Evolutionary conservation across 2,113 vertebrate genomes (phyloP), one percentile per base, ranked within the genome.

Genomic region (Guaruba guarouba): DNA sequence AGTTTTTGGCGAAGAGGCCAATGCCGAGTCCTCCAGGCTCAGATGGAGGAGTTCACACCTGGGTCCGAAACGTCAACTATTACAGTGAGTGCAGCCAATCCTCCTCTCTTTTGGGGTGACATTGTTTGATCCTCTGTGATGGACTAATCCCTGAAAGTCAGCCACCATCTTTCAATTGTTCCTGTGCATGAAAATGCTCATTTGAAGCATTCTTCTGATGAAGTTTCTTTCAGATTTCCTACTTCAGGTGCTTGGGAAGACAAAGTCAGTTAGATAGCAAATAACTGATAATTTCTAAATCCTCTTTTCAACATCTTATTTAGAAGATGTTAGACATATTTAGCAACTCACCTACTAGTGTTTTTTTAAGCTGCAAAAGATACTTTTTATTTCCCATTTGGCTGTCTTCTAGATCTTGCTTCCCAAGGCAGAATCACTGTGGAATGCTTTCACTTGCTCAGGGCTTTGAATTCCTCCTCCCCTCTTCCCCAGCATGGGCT

Each of bases 31-130:
- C 94, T 66, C 93, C 97, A 73, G 97, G 97, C 55, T 94, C 97
- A 33, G 98, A 99, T 59, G 97, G 97, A 94, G 98, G 97, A 95
- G 82, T 95, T 90, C 98, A 98, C 95, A 99, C 98, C 97, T 99
- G 99, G 99, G 96, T 99, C 95, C 98, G 99, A 95, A 99, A 99
- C 93, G 69, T 99, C 97, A 99, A 98, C 98, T 99, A 99, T 96
- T 99, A 99, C 98, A 98, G 99, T 99, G 97, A 99, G 99, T 99
- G 66, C 73, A 74, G 22, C 25, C 75, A 62, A 6, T 61, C 80
- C 44, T 90, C 39, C 76, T 88, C 39, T 29, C 73, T 49, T 90
- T 31, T 70, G 35, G 15, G 84, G 35, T 59, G 63, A 88, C 17
- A 37, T 31, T 73, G 54, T 48, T 85, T 81, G 77, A 54, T 84